Base-by-base conservation (phyloP, 2,888 invertebrate species). In the Dyspetes luteomarginatus region DNA sequence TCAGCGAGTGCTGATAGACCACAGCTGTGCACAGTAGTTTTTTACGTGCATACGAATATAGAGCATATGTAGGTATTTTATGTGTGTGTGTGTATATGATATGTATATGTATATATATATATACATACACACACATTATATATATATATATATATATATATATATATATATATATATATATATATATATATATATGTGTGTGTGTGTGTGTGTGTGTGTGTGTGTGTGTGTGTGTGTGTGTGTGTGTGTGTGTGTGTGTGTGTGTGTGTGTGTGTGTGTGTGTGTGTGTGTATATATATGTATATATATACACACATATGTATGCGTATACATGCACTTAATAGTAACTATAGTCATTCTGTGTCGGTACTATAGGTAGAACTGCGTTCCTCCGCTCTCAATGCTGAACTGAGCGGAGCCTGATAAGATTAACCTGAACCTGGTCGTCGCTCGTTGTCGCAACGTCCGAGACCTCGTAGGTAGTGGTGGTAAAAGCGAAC, bases 341-440 rank as follows among this genome's bases (percentile, higher is more conserved):
- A 36, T 9, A 7, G 9, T 36, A 36, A 36, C 36, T 36, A 36
- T 36, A 36, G 36, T 36, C 36, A 3, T 36, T 36, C 1, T 12
- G 36, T 36, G 4, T 5, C 3, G 26, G 15, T 69, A 52, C 52
- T 60, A 41, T 50, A 60, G 7, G 7, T 28, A 71, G 19, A 36
- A 28, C 7, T 22, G 52, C 62, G 72, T 62, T 60, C 41, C 45
- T 69, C 30, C 64, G 64, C 19, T 50, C 56, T 68, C 48, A 19
- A 77, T 56, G 43, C 64, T 48, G 22, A 76, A 67, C 55, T 43
- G 55, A 55, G 56, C 50, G 24, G 45, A 45, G 64, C 30, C 64
- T 65, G 81, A 81, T 81, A 81, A 77, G 81, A 81, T 77, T 77
- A 81, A 77, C 72, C 50, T 69, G 48, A 26, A 62, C 41, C 58